Evolutionary conservation across 2,888 invertebrate species (phyloP).

Genomic region (Globia sparganii): DNA sequence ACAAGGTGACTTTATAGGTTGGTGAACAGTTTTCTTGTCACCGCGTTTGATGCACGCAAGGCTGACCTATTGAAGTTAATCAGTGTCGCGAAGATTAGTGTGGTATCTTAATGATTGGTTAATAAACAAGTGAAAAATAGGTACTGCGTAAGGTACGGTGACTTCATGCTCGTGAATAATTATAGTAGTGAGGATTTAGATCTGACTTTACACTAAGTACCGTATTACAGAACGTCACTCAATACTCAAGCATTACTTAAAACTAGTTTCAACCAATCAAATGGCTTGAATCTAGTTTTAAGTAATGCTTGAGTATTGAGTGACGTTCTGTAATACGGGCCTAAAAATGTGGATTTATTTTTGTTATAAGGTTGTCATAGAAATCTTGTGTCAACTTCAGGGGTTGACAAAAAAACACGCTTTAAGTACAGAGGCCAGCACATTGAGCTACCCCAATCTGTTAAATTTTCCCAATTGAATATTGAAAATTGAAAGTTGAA

Average conservation of each 20-base stretch:
- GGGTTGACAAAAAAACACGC: not conserved
- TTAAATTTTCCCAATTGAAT: no score
- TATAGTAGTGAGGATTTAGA: constrained; percentile 7
- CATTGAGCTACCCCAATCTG: no score
- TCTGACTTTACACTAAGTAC: not conserved
- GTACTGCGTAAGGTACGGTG: constrained; percentile 30
- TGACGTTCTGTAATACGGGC: no score
- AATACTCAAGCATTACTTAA: no score
- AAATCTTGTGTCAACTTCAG: not conserved
- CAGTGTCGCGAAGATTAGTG: constrained; percentile 59
- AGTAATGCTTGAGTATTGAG: no score
- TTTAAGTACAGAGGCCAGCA: no score
- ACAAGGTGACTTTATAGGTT: not conserved
- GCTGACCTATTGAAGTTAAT: constrained; percentile 61
- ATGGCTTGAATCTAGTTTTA: no score
- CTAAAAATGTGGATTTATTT: not conserved
- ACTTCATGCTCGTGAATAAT: constrained; percentile 46
- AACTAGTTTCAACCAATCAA: no score
- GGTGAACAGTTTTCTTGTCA: constrained; percentile 60
- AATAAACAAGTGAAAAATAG: constrained; percentile 47
- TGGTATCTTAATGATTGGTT: constrained; percentile 62
- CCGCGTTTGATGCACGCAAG: constrained; percentile 66
- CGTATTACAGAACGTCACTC: no score
- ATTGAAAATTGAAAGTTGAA: no score
- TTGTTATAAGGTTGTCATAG: no score